phyloP scores from a whole-genome alignment of 1,140 invertebrate species.

The Bombus sibiricus region DNA sequence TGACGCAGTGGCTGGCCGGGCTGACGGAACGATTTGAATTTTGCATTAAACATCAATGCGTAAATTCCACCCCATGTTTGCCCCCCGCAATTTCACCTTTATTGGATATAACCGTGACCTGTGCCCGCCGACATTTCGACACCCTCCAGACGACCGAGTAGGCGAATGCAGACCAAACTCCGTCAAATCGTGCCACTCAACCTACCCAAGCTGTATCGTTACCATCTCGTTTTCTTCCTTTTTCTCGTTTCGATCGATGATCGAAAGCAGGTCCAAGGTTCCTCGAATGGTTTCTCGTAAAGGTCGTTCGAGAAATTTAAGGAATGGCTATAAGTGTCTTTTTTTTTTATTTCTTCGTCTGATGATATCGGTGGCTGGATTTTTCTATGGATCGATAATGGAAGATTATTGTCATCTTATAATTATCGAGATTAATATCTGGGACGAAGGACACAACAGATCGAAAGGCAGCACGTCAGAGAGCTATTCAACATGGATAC shows the following conservation, averaged over 20 bases:
- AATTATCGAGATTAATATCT: not conserved
- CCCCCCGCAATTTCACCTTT: constrained; percentile 74
- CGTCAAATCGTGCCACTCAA: not conserved
- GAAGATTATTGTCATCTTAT: not conserved
- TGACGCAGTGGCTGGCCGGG: constrained; percentile 1
- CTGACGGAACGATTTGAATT: constrained; percentile 75
- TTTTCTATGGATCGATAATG: not conserved
- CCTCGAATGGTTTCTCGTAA: not conserved
- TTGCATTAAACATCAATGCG: constrained; percentile 80
- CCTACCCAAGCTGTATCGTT: not conserved
- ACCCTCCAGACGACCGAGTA: not conserved
- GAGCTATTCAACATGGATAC: not conserved
- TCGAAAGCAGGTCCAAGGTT: not conserved
- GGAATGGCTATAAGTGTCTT: no score
- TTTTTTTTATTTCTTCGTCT: not conserved
- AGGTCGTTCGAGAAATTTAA: no score
- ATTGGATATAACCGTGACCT: constrained; percentile 65
- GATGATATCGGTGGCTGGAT: not conserved
- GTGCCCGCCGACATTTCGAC: not conserved
- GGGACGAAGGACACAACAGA: not conserved
- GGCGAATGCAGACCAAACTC: not conserved
- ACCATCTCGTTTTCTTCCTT: not conserved
- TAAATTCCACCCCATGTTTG: constrained; percentile 64
- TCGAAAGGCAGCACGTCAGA: not conserved
- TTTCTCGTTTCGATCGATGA: not conserved